phyloP scores from a whole-genome alignment of 1,140 invertebrate species.

The Cydia splendana region DNA sequence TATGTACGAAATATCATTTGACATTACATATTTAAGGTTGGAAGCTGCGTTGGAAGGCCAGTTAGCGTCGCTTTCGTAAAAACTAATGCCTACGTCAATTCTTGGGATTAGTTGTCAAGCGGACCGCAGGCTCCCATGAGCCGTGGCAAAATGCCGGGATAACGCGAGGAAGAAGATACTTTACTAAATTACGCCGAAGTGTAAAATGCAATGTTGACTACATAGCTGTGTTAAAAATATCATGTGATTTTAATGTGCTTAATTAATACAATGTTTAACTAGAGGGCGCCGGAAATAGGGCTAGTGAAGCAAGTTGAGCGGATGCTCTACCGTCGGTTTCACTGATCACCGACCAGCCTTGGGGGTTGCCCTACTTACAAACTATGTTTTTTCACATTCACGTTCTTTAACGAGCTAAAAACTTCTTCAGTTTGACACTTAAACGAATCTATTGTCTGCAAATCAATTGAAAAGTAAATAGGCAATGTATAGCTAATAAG shows the following conservation, averaged over 20 bases:
- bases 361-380: slow-evolving; percentile 59
- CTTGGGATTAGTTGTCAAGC: too few relatives aligned
- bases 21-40: too few relatives aligned
- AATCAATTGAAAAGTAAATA: slow-evolving; percentile 7
- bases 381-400: slow-evolving; percentile 37
- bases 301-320: slow-evolving; percentile 59
- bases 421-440: background rate
- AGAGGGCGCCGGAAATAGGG: slow-evolving; percentile 42
- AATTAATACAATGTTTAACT: slow-evolving; percentile 6
- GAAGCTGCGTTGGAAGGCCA: too few relatives aligned
- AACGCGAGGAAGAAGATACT: too few relatives aligned
- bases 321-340: slow-evolving; percentile 65
- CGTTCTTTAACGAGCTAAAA: background rate
- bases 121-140: too few relatives aligned
- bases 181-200: too few relatives aligned
- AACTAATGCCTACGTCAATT: too few relatives aligned
- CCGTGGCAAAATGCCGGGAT: too few relatives aligned
- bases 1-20: too few relatives aligned
- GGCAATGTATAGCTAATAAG: background rate
- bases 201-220: too few relatives aligned
- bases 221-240: background rate
- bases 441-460: background rate
- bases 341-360: slow-evolving; percentile 62
- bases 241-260: background rate
- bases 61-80: too few relatives aligned